Evolutionary conservation across 2,113 vertebrate genomes (phyloP), one percentile per base, ranked within the genome.

Genomic region (Pelusios castaneus): DNA sequence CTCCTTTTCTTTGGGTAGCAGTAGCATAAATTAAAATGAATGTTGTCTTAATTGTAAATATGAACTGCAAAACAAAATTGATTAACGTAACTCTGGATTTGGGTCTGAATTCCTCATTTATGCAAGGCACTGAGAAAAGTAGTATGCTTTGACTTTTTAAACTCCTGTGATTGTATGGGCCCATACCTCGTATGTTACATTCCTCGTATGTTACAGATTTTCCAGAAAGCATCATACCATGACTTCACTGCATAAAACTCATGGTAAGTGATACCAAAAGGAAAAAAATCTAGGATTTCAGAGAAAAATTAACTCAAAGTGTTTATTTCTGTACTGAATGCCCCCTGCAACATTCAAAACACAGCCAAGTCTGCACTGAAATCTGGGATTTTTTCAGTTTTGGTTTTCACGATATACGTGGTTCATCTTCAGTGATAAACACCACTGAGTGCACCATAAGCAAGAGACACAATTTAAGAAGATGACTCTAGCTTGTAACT

Each of bases 291-390:
- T 47, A 87, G 43, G 83, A 54, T 38, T 29, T 93, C 67, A 60
- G 12, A 82, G 80, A 87, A 63, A 85, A 95, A 38, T 10, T 70
- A 70, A 70, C 94, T 87, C 47, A 81, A 92, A 86, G 63, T 87
- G 75, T 55, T 94, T 95, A 52, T 56, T 91, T 63, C 56, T 94
- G 31, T 31, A 31, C 13, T 94, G 21, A 80, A 80, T 93, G 70
- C 25, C 7, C 93, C 49, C 52, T 91, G 51, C 79, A 14, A 24
- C 41, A 76, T 76, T 43, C 73, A 43, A 76, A 76, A 45, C 25
- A 76, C 73, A 76, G 73, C 13, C 25, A 45, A 70, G 73, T 76
- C 41, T 43, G 11, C 24, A 29, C 41, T 76, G 41, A 76, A 76
- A 25, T 11, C 41, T 76, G 43, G 25, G 41, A 76, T 76, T 25